Evolutionary conservation across 1,140 invertebrate genomes (phyloP).

Genomic region (Euwallacea fornicatus): DNA sequence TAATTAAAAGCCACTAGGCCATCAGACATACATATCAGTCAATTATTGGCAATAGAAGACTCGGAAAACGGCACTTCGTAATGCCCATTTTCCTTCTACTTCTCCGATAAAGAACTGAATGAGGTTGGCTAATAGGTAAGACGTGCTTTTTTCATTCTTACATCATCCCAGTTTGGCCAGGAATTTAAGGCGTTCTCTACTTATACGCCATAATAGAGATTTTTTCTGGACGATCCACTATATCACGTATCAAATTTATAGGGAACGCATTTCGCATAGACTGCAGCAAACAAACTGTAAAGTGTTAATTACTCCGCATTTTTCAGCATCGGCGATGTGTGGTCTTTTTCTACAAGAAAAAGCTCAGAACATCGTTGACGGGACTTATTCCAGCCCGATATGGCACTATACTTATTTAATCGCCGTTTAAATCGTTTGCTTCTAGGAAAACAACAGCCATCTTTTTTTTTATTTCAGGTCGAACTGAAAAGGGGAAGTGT

Average conservation of each 20-base stretch:
- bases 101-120: conserved; percentile 6
- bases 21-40: conserved; percentile 2
- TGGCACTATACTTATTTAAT: conserved; percentile 29
- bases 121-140: conserved; percentile 15
- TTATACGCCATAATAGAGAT: conserved; percentile 21
- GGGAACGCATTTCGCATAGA: conserved; percentile 20
- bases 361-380: conserved; percentile 27
- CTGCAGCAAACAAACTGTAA: conserved; percentile 27
- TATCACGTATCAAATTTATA: conserved; percentile 23
- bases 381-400: conserved; percentile 27
- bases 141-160: conserved; percentile 16
- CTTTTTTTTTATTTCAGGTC: conserved; percentile 26
- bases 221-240: conserved; percentile 19
- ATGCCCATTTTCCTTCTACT: conserved; percentile 8
- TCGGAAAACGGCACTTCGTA: background rate
- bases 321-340: conserved; percentile 32
- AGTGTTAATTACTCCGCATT: conserved; percentile 36
- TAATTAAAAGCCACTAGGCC: background rate
- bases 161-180: conserved; percentile 18
- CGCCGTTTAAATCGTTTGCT: conserved; percentile 24
- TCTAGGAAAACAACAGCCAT: conserved; percentile 34
- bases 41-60: conserved; percentile 2
- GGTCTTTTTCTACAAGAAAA: conserved; percentile 33
- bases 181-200: conserved; percentile 17
- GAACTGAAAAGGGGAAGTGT: conserved; percentile 35